These are phyloP conservation scores for Microtus oregoni DNA, from an alignment of 2,113 vertebrate genomes.

Conservation along the genomic window DNA sequence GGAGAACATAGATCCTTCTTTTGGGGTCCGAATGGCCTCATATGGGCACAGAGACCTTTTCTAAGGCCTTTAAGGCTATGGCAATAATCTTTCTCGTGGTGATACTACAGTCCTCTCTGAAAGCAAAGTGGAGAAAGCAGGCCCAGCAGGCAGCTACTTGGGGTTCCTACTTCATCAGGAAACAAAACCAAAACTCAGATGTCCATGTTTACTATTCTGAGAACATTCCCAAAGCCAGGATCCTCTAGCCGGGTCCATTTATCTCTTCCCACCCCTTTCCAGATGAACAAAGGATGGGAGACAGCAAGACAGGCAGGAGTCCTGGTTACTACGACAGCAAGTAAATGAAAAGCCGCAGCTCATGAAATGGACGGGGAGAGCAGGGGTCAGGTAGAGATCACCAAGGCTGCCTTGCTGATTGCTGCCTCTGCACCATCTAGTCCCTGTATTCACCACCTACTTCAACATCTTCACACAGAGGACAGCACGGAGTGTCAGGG, in stretches of 20 bases:
- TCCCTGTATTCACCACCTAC: neutral
- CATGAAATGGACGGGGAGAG: constrained; percentile 2
- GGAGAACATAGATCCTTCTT: neutral
- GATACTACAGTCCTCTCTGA: neutral
- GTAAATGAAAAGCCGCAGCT: constrained; percentile 59
- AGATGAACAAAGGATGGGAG: constrained; percentile 66
- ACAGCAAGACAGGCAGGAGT: constrained; percentile 64
- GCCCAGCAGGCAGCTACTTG: neutral
- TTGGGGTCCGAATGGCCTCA: neutral
- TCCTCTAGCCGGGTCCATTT: constrained; percentile 18
- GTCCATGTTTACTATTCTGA: neutral
- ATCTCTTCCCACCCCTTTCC: neutral
- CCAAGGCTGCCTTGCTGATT: neutral
- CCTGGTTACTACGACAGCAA: constrained; percentile 76
- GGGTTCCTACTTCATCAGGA: neutral
- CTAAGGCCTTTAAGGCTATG: neutral
- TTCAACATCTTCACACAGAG: neutral
- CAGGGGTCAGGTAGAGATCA: constrained; percentile 28
- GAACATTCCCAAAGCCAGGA: neutral
- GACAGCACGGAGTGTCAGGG: neutral
- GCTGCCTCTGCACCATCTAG: neutral
- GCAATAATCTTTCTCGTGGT: neutral
- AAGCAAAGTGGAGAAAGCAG: neutral
- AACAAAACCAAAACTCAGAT: neutral
- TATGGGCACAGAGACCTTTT: neutral